Conservation (phyloP, 2,888 invertebrate species). For the Tenthredo amoena region DNA sequence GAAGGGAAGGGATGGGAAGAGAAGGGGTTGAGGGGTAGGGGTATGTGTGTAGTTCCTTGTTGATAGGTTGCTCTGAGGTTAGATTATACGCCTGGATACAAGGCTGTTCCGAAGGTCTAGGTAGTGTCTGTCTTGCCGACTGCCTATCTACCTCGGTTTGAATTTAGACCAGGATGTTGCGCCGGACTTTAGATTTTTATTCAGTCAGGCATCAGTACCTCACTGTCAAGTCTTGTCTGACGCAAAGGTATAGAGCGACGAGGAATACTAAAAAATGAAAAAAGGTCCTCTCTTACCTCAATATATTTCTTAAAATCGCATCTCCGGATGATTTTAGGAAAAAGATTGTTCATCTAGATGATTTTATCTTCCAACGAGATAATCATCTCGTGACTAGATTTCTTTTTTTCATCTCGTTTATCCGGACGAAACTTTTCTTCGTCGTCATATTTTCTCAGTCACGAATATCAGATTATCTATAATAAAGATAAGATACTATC, state of each 20-base stretch:
- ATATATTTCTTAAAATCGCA: not conserved
- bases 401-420: not conserved
- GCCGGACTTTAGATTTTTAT: not conserved
- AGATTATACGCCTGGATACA: slow-evolving; percentile 42
- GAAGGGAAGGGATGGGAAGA: too few relatives aligned
- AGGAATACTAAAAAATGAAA: not conserved
- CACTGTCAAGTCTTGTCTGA: slow-evolving; percentile 11
- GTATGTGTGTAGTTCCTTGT: slow-evolving; percentile 35
- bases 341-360: not conserved
- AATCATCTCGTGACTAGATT: not conserved
- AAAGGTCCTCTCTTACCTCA: not conserved
- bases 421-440: not conserved
- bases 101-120: slow-evolving; percentile 50
- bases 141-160: slow-evolving; percentile 21
- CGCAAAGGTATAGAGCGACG: not conserved
- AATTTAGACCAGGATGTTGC: slow-evolving; percentile 48
- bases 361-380: not conserved
- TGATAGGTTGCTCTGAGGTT: slow-evolving; percentile 40
- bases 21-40: not conserved
- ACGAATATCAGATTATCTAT: not conserved
- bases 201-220: slow-evolving; percentile 40
- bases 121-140: slow-evolving; percentile 3
- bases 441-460: not conserved
- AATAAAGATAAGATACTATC: not conserved
- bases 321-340: not conserved